phyloP scores from a whole-genome alignment of 2,888 invertebrate species.

The Microctonus brassicae region DNA sequence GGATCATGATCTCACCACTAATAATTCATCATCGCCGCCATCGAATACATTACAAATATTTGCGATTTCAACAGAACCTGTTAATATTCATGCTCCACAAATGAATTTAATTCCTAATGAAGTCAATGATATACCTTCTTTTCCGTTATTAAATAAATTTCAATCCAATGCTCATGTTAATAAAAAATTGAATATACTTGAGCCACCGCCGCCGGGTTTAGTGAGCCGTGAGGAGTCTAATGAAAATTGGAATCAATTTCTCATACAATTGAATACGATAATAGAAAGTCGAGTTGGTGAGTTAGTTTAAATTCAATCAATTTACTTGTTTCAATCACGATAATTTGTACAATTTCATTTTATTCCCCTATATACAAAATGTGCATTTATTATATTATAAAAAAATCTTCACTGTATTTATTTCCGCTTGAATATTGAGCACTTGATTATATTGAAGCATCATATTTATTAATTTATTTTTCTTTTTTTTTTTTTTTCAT shows the following conservation, averaged over 20 bases:
- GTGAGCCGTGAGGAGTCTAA: conserved; percentile 67
- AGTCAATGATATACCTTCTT: conserved; percentile 58
- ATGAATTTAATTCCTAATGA: conserved; percentile 52
- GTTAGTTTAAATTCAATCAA: conserved; percentile 64
- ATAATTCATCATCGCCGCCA: conserved; percentile 55
- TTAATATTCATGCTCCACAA: conserved; percentile 56
- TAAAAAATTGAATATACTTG: conserved; percentile 64
- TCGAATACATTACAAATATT: conserved; percentile 63
- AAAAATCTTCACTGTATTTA: neutral
- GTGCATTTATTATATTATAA: too few species aligned
- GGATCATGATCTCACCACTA: conserved; percentile 24
- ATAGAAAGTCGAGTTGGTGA: conserved; percentile 70
- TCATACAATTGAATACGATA: conserved; percentile 71
- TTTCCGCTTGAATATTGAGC: neutral
- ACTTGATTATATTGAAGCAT: neutral
- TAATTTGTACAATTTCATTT: neutral
- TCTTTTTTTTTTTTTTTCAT: neutral
- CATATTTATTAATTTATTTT: neutral
- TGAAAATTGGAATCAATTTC: conserved; percentile 72
- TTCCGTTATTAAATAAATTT: conserved; percentile 55
- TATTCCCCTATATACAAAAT: neutral
- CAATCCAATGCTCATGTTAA: conserved; percentile 40
- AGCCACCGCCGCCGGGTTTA: conserved; percentile 65
- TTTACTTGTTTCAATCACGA: neutral
- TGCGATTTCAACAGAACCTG: conserved; percentile 63